Conservation (phyloP, 2,888 invertebrate species). For the Hydroisotoma schaefferi region DNA sequence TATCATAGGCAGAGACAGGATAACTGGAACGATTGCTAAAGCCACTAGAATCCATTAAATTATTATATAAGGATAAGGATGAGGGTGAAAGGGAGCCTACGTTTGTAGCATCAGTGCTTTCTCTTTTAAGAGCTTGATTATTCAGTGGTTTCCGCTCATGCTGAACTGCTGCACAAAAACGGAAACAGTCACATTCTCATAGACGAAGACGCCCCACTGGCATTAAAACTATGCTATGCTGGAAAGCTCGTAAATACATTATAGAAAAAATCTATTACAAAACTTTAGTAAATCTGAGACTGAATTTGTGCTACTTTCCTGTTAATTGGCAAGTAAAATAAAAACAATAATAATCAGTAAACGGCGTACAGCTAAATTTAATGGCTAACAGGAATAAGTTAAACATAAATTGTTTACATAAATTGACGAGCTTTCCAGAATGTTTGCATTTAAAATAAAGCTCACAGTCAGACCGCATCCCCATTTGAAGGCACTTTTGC, state of each 20-base stretch:
- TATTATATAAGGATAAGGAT: constrained; percentile 35
- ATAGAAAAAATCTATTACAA: no score
- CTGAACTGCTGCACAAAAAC: constrained; percentile 49
- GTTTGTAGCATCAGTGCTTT: constrained; percentile 36
- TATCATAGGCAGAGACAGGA: constrained; percentile 42
- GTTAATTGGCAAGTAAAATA: no score
- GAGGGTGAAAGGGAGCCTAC: constrained; percentile 40
- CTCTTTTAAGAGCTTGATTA: constrained; percentile 37
- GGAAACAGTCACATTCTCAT: constrained; percentile 38
- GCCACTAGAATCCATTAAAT: constrained; percentile 19
- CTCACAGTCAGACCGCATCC: constrained; percentile 99
- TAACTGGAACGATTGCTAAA: constrained; percentile 36
- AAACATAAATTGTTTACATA: no score
- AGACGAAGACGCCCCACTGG: constrained; percentile 22
- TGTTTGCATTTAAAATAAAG: no score
- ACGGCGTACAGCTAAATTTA: no score
- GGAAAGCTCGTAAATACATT: no score
- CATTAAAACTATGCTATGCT: no score
- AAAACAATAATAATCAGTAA: no score
- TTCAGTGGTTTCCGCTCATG: constrained; percentile 48
- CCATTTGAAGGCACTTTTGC: constrained; percentile 95
- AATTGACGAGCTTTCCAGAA: no score
- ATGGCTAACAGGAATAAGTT: no score
- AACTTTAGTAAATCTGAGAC: no score
- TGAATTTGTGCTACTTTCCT: no score